A percentile compares a stretch with the other conserved stretches of the same genome.
phyloP scores from a whole-genome alignment of 2,888 invertebrate genomes.

The Theristus sp. region DNA sequence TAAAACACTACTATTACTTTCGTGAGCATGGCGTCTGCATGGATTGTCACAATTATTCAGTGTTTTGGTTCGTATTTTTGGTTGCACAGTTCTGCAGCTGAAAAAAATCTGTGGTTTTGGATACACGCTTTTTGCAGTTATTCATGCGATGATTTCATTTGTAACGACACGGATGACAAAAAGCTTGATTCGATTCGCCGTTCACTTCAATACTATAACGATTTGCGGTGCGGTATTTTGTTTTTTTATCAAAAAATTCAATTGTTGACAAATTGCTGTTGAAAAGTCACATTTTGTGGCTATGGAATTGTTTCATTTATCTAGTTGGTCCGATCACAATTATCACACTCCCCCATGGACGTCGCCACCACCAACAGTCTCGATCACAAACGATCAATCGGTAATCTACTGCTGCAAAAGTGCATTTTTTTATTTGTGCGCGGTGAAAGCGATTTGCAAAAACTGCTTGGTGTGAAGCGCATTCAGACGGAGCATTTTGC shows the following conservation, averaged over 20 bases:
- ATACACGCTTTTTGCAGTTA: slow-evolving; percentile 42
- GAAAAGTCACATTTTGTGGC: no score
- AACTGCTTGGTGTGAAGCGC: no score
- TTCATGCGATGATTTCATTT: slow-evolving; percentile 57
- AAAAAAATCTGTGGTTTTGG: no score
- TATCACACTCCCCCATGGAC: neutral
- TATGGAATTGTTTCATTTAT: no score
- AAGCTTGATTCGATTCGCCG: slow-evolving; percentile 7
- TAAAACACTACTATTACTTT: slow-evolving; percentile 46
- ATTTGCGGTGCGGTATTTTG: neutral
- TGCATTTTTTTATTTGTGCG: no score
- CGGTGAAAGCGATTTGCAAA: no score
- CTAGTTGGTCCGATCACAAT: neutral
- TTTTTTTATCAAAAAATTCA: neutral
- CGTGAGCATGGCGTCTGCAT: slow-evolving; percentile 52
- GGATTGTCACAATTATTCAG: slow-evolving; percentile 52
- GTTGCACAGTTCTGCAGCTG: neutral
- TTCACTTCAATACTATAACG: neutral
- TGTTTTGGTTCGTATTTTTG: slow-evolving; percentile 47
- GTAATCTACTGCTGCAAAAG: no score
- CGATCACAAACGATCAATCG: no score
- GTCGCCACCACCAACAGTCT: no score
- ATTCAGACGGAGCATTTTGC: no score
- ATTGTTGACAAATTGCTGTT: no score
- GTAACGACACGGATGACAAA: slow-evolving; percentile 40